Conservation (phyloP, 2,888 invertebrate genomes). For the Cyrtodaria siliqua region DNA sequence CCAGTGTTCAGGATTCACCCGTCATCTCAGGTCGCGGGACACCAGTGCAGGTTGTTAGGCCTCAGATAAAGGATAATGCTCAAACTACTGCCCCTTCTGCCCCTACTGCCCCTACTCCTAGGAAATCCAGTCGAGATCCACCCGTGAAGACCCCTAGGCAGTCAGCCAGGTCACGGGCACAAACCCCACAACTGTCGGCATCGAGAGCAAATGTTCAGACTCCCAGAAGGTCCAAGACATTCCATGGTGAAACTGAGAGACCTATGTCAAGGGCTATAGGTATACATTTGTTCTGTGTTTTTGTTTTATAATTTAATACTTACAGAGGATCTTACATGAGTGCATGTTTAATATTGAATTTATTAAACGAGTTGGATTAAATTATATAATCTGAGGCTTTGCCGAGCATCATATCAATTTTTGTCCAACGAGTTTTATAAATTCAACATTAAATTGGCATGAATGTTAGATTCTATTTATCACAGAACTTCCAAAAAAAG, state of each 20-base stretch:
- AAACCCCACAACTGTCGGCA: slow-evolving; percentile 36
- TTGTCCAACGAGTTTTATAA: no score
- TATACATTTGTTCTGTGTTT: slow-evolving; percentile 38
- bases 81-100: neutral
- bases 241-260: slow-evolving; percentile 57
- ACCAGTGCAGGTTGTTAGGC: slow-evolving; percentile 12
- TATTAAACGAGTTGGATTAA: no score
- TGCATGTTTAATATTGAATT: no score
- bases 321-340: no score
- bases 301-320: no score
- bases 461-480: no score
- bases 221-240: slow-evolving; percentile 57
- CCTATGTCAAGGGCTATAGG: slow-evolving; percentile 76
- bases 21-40: slow-evolving; percentile 50
- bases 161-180: slow-evolving; percentile 38
- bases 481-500: no score
- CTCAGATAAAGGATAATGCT: slow-evolving; percentile 13
- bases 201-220: slow-evolving; percentile 35
- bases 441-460: no score
- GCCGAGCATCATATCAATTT: no score
- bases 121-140: neutral
- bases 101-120: slow-evolving; percentile 27
- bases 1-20: slow-evolving; percentile 55
- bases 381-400: no score
- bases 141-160: slow-evolving; percentile 27